Base-by-base conservation (phyloP, 2,113 vertebrate genomes). In the Brienomyrus longianalis region DNA sequence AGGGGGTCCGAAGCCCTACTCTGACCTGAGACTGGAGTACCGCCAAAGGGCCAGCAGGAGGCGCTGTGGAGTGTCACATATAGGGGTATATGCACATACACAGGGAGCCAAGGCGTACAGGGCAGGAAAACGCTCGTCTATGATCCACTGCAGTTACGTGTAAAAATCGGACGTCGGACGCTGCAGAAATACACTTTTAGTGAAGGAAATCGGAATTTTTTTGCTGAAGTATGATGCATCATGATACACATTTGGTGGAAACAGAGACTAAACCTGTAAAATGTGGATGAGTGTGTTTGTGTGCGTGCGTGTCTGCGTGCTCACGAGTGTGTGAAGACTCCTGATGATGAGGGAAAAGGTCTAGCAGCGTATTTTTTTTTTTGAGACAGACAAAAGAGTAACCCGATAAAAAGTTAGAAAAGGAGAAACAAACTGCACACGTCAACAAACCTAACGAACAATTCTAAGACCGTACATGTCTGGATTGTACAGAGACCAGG, bases 321-420 rank as follows among this genome's bases (percentile, higher is more conserved):
- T 8, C 39, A 23, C 19, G 5, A 39, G 74, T 17, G 51, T 84
- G 95, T 96, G 96, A 95, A 96, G 95, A 98, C 97, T 95, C 96
- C 97, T 97, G 96, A 97, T 97, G 96, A 97, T n/a, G 96, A 96
- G 88, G 96, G 96, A 97, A 97, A 96, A 96, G 97, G 97, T 97
- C 98, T 98, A 99, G 98, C 98, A 99, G 98, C 98, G 97, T 97
- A 98, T 98, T 97, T 98, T 97, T 97, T 98, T 98, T 97, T 98
- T 97, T 98, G 96, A 96, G 97, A 97, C 97, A 99, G 97, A 97
- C 97, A 97, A 97, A 97, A 96, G 97, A 97, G 96, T 96, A 96
- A 99, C 98, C 96, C 92, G 94, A 98, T 98, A 98, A 99, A 99
- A 99, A 97, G 96, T 97, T 98, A 97, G 96, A 97, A 98, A 98